These are phyloP conservation scores for Oncopeltus fasciatus DNA, from an alignment of 1,140 invertebrate genomes.

Conservation along the genomic window DNA sequence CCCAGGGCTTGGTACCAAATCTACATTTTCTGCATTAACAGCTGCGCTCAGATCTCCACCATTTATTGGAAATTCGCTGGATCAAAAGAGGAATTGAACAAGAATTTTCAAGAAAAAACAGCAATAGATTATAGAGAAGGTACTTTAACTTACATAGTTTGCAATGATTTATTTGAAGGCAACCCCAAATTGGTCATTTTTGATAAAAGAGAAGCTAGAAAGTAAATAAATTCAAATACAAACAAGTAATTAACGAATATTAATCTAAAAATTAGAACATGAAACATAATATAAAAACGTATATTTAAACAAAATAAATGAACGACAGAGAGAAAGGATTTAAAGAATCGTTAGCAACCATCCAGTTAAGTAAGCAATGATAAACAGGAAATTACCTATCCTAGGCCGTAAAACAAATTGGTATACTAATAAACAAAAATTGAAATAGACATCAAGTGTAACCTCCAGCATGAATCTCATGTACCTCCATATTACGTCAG, in stretches of 20 bases:
- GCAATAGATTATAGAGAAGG: not conserved
- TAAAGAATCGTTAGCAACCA: too few species aligned
- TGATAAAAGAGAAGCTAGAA: not conserved
- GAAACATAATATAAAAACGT: not conserved
- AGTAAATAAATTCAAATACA: not conserved
- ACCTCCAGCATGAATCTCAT: not conserved
- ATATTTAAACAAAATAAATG: too few species aligned
- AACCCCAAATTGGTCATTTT: not conserved
- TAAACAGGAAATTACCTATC: too few species aligned
- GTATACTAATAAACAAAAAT: not conserved
- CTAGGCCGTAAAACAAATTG: not conserved
- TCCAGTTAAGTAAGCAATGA: too few species aligned
- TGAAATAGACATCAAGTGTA: not conserved
- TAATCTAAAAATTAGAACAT: not conserved
- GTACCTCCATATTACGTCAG: not conserved
- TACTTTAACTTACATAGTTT: not conserved
- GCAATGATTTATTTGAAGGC: not conserved
- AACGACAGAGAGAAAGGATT: too few species aligned
- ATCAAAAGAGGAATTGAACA: not conserved
- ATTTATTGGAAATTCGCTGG: constrained; percentile 17
- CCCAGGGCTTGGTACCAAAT: constrained; percentile 50
- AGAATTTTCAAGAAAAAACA: not conserved
- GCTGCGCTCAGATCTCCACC: constrained; percentile 53
- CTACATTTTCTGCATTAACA: constrained; percentile 51
- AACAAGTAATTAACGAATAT: not conserved